Evolutionary conservation across 2,888 invertebrate species (phyloP).

Genomic region (Apamea sordens): DNA sequence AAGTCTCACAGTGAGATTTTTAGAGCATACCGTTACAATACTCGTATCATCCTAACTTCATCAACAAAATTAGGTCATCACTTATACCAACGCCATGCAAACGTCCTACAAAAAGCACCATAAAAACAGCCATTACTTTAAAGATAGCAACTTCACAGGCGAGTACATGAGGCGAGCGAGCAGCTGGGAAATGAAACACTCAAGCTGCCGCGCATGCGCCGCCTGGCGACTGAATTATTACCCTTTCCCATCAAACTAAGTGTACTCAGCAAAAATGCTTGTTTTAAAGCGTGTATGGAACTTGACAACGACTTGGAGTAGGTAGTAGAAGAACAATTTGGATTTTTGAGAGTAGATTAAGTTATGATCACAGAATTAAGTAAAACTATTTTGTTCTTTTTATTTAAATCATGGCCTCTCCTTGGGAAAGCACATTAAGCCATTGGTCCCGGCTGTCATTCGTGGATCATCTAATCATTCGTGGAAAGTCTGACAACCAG

Average conservation of each 20-base stretch:
- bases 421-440: no score
- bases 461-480: no score
- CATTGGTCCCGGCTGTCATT: no score
- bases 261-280: constrained; percentile 61
- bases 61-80: constrained; percentile 32
- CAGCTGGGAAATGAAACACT: constrained; percentile 60
- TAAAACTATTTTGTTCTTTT: no score
- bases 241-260: constrained; percentile 64
- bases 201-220: constrained; percentile 57
- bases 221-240: constrained; percentile 62
- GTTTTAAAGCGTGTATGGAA: constrained; percentile 52
- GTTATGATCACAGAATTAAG: neutral
- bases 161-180: constrained; percentile 18
- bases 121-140: constrained; percentile 49
- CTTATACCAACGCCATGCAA: constrained; percentile 30
- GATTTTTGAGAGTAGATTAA: neutral
- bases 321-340: neutral
- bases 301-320: neutral
- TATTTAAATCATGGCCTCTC: no score
- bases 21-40: neutral
- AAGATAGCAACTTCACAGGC: constrained; percentile 50
- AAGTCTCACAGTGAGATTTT: neutral
- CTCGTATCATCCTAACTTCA: constrained; percentile 4
- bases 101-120: constrained; percentile 17
- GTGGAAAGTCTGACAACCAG: no score